A percentile compares a stretch with the other conserved stretches of the same genome.
phyloP scores from a whole-genome alignment of 2,113 vertebrate genomes.

The Gnathonemus echidnorhynchus region DNA sequence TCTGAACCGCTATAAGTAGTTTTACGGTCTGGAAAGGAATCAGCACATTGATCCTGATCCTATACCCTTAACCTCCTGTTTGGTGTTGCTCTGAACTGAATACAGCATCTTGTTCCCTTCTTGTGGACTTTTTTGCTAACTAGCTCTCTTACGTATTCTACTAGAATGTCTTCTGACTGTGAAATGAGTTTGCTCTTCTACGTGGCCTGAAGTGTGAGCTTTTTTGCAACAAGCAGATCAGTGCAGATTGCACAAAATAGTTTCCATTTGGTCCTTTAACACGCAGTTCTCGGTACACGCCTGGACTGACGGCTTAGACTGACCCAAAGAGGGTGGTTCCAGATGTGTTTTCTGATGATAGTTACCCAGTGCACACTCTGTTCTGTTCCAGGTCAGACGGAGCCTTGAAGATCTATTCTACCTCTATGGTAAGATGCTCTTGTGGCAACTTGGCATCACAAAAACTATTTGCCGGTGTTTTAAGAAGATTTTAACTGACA shows the following conservation, averaged over 20 bases:
- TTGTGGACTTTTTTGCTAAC: neutral
- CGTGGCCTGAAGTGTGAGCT: neutral
- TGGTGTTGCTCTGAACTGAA: neutral
- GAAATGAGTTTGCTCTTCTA: neutral
- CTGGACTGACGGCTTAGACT: neutral
- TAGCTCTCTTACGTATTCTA: neutral
- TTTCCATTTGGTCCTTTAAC: slow-evolving; percentile 40
- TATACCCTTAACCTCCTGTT: neutral
- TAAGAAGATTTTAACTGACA: neutral
- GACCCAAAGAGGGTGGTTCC: neutral
- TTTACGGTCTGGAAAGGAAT: slow-evolving; percentile 1
- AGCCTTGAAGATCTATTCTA: slow-evolving; percentile 66
- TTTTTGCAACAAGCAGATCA: neutral
- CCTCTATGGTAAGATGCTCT: slow-evolving; percentile 45
- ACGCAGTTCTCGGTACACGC: neutral
- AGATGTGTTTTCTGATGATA: slow-evolving; percentile 1
- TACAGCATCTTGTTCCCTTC: neutral
- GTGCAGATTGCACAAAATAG: slow-evolving; percentile 33
- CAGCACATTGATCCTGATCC: neutral
- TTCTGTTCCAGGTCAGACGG: slow-evolving; percentile 50
- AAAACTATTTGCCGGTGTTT: neutral
- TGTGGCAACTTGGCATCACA: neutral
- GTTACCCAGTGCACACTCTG: slow-evolving; percentile 27
- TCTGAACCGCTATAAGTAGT: neutral
- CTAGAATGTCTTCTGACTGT: neutral